These are phyloP conservation scores for Sarcophilus harrisii DNA, from an alignment of 2,797 vertebrate genomes.

Conservation along the genomic window DNA sequence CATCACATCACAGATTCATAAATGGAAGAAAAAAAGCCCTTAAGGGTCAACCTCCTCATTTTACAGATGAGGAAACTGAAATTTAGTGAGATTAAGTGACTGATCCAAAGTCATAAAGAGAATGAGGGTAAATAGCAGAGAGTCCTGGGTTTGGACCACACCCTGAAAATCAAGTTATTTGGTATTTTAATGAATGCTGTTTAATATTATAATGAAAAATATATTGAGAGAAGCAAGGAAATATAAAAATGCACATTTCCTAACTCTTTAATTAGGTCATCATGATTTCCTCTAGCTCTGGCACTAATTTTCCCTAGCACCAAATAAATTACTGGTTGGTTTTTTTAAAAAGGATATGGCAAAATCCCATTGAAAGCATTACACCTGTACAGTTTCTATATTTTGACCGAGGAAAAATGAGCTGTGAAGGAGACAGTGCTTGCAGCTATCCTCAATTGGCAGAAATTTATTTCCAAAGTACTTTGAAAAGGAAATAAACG, in stretches of 20 bases:
- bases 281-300: background rate
- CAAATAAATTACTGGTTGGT: constrained; percentile 48
- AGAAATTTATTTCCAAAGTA: constrained; percentile 52
- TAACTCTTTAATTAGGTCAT: background rate
- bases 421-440: constrained; percentile 42
- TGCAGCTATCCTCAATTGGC: constrained; percentile 58
- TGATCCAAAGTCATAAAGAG: background rate
- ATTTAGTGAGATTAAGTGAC: background rate
- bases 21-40: background rate
- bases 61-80: background rate
- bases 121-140: background rate
- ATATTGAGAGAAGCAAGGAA: constrained; percentile 27
- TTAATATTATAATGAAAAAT: background rate
- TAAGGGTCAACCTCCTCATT: background rate
- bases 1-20: background rate
- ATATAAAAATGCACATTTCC: background rate
- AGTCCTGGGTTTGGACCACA: background rate
- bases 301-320: constrained; percentile 2
- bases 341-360: background rate
- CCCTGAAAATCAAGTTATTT: background rate
- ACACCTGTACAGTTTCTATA: background rate
- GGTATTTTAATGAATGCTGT: background rate
- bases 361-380: background rate
- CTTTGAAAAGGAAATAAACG: constrained; percentile 57
- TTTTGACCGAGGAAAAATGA: constrained; percentile 63